These are phyloP conservation scores for Delichon dasypus DNA, from an alignment of 2,797 vertebrate genomes.

Conservation along the genomic window DNA sequence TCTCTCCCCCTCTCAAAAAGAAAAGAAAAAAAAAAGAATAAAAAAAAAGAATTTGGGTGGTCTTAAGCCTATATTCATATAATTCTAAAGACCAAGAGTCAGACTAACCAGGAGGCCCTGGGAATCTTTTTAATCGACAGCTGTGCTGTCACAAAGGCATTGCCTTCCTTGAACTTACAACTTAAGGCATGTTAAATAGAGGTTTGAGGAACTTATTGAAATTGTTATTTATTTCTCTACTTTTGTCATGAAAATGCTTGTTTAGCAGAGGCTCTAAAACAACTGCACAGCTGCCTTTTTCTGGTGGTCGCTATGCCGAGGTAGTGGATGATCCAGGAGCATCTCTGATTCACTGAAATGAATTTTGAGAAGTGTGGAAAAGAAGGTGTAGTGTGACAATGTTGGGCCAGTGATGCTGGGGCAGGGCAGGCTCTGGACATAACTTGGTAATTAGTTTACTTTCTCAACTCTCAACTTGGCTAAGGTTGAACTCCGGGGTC, in stretches of 20 bases:
- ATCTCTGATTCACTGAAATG: background rate
- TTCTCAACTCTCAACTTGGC: slow-evolving; percentile 27
- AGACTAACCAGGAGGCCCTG: slow-evolving; percentile 26
- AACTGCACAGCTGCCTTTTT: background rate
- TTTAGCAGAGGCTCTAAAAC: background rate
- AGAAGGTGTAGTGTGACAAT: background rate
- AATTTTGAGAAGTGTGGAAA: slow-evolving; percentile 3
- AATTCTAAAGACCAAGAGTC: slow-evolving; percentile 53
- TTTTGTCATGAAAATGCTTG: slow-evolving; percentile 40
- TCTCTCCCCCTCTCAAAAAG: background rate
- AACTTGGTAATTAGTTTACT: background rate
- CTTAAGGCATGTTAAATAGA: slow-evolving; percentile 50
- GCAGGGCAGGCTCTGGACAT: background rate
- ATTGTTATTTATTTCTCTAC: slow-evolving; percentile 55
- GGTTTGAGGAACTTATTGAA: slow-evolving; percentile 40
- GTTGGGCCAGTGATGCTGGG: background rate
- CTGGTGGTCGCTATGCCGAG: background rate
- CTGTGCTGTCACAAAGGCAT: slow-evolving; percentile 15
- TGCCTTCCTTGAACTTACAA: slow-evolving; percentile 45
- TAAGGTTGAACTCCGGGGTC: background rate
- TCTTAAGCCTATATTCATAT: slow-evolving; percentile 55
- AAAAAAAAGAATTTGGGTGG: slow-evolving; percentile 38
- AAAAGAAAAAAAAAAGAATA: background rate
- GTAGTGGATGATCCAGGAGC: background rate
- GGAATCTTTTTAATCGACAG: slow-evolving; percentile 55